Conservation (phyloP, 2,888 invertebrate species). For the Drosophila helvetica region DNA sequence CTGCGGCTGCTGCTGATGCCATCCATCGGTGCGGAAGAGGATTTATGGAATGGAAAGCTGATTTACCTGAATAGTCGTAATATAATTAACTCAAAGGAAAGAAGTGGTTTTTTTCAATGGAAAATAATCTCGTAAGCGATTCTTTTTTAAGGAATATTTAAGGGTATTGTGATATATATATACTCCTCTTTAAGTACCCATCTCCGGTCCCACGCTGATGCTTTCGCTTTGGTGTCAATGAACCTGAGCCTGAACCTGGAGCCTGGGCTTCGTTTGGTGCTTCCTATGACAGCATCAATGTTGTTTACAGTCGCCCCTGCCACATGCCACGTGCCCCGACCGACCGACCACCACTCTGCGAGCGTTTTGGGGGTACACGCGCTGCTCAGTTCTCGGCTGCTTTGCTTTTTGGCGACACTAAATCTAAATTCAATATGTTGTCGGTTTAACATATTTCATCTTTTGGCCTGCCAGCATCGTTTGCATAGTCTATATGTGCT, state of each 20-base stretch:
- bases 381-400: constrained; percentile 27
- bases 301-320: constrained; percentile 25
- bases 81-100: background rate
- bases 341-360: background rate
- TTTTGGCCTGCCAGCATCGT: constrained; percentile 36
- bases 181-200: background rate
- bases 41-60: too few species aligned
- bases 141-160: background rate
- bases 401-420: constrained; percentile 51
- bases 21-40: too few species aligned
- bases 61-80: too few species aligned
- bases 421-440: constrained; percentile 78
- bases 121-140: background rate
- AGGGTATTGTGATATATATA: background rate
- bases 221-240: constrained; percentile 28
- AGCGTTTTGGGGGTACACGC: constrained; percentile 39
- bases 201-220: background rate
- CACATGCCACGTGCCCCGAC: background rate
- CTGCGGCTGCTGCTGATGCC: too few species aligned
- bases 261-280: background rate
- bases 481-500: constrained; percentile 35
- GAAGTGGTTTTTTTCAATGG: constrained; percentile 1
- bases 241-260: constrained; percentile 8
- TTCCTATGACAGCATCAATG: constrained; percentile 35
- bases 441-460: constrained; percentile 72